A percentile compares a stretch with the other conserved stretches of the same genome.
These are phyloP conservation scores for Drosophila obscura DNA, from an alignment of 1,140 invertebrate genomes.

Conservation along the genomic window DNA sequence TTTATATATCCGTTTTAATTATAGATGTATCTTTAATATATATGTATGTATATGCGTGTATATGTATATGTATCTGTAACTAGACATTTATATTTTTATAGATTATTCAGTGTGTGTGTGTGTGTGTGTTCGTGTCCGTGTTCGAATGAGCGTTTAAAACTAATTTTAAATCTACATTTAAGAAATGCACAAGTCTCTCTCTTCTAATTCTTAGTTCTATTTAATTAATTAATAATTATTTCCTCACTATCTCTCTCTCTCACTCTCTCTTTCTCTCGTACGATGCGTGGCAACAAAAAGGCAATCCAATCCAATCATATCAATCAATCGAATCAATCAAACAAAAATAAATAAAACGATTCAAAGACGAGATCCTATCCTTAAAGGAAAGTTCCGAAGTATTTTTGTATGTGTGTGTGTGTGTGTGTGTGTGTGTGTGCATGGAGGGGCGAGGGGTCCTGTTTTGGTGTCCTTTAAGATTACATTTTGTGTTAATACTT, in stretches of 20 bases:
- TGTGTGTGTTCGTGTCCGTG: constrained; percentile 36
- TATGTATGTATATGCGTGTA: constrained; percentile 13
- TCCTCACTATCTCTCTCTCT: constrained; percentile 1
- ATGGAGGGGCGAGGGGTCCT: neutral
- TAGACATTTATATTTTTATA: constrained; percentile 15
- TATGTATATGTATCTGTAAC: constrained; percentile 33
- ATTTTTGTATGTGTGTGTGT: constrained; percentile 42
- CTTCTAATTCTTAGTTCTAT: constrained; percentile 39
- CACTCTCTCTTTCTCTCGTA: constrained; percentile 15
- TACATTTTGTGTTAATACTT: constrained; percentile 64
- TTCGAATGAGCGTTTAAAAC: constrained; percentile 29
- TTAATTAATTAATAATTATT: constrained; percentile 24
- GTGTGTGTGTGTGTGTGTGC: constrained; percentile 26
- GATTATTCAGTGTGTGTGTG: constrained; percentile 44
- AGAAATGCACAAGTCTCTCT: constrained; percentile 79
- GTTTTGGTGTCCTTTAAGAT: constrained; percentile 48
- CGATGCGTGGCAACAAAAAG: constrained; percentile 66
- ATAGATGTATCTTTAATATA: constrained; percentile 21
- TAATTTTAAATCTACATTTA: constrained; percentile 76
- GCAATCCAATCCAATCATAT: constrained; percentile 60
- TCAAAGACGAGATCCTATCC: constrained; percentile 76
- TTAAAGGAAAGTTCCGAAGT: constrained; percentile 80
- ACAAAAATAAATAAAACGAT: constrained; percentile 59
- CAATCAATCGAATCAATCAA: constrained; percentile 42
- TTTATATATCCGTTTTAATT: constrained; percentile 14